Evolutionary conservation across 2,888 invertebrate genomes (phyloP), one percentile per base, ranked within the genome.

Genomic region (Eupithecia dodoneata): DNA sequence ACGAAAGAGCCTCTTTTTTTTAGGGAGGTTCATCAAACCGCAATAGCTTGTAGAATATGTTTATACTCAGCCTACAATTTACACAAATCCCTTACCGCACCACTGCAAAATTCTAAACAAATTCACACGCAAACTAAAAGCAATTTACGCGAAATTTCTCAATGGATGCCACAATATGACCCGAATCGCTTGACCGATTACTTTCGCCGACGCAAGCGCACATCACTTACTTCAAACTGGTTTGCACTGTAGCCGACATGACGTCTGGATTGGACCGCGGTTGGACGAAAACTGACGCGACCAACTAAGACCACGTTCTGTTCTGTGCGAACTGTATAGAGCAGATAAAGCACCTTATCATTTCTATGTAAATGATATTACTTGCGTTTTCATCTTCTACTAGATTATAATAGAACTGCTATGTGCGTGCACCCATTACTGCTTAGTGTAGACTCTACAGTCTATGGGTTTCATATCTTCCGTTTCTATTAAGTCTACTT

Each of bases 161-260:
- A 79, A 79, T 18, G 52, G 69, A 76, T 63, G 70, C 72, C 73
- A 76, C 73, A 65, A 52, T 71, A 69, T 76, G 79, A 78, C 81
- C 81, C 74, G 80, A 77, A 80, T 82, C 75, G 73, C 13, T 70
- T 79, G 76, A 79, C 78, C 78, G 78, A 79, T 73, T 70, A 90
- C 90, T 92, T 92, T 92, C 91, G 86, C 87, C 81, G 78, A 9
- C 69, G 70, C 70, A 18, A 45, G 47, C 55, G 55, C 70, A 18
- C 85, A 80, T 83, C 87, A 92, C 93, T 93, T 92, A 93, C 93
- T 92, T 93, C 81, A 91, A 88, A 89, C 90, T 93, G 74, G 91
- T 90, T 87, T 93, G 88, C 75, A 94, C 88, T 70, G 94, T 89
- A 76, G 94, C 93, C 80, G 94, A 91, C 94, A 94, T 75, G 6